Evolutionary conservation across 2,888 invertebrate genomes (phyloP), one percentile per base, ranked within the genome.

Genomic region (Megamerina dolium): DNA sequence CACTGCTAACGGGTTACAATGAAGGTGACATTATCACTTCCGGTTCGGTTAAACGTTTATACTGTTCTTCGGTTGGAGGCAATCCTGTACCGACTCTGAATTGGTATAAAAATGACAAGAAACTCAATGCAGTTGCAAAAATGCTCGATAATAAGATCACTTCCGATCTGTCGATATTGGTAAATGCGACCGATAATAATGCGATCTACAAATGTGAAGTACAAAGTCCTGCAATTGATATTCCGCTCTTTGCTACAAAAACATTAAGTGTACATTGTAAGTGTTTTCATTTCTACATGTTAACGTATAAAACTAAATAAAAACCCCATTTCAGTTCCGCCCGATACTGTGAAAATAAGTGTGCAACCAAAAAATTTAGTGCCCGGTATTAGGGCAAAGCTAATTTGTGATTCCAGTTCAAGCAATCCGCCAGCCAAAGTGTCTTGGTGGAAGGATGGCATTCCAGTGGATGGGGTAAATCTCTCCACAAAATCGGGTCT

Each of bases 401-500:
- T 67, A 3, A 63, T 68, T 35, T 67, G 66, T 43, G 68, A 68
- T 40, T 67, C 66, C 1, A 67, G 66, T 38, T 67, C 66, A 0
- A 67, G 66, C 27, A 67, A 67, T 56, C 66, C 66, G 0, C 68
- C 66, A 0, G 66, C 66, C 4, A 58, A 64, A 36, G 61, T 67
- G 1, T 68, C 68, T 8, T 67, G 66, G 66, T 67, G 66, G 66
- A 68, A 67, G 43, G 66, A 67, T 39, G 66, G 66, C 18, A 67
- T 67, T 26, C 68, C 66, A 1, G 66, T 67, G 2, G 68, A 67
- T 39, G 66, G 68, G 13, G 54, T 65, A 0, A 66, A 66, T 45
- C 48, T 64, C 37, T 61, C 68, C n/a, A 65, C 64, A 14, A 55
- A 63, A 8, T 64, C 66, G 0, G 66, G 66, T 1, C 57, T 67